Conservation (phyloP, 2,113 vertebrate genomes). For the Phrynosoma platyrhinos region DNA sequence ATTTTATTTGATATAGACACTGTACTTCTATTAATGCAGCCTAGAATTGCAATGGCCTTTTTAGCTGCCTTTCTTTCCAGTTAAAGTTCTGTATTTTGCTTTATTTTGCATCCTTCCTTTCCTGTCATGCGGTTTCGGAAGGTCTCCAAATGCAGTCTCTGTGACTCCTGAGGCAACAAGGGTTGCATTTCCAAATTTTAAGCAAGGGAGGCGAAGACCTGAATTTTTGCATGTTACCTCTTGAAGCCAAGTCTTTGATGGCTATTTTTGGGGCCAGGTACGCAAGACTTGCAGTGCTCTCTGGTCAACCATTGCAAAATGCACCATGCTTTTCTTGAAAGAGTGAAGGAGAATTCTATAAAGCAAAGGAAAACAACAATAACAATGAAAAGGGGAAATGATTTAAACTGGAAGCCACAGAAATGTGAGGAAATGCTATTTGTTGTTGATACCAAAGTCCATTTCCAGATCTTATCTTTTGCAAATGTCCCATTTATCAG, state of each 20-base stretch:
- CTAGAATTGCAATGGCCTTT: too few species aligned
- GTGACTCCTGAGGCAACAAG: neutral
- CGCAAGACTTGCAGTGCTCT: neutral
- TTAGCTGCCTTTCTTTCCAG: neutral
- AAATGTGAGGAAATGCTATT: neutral
- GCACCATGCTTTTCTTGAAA: neutral
- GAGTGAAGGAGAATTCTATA: neutral
- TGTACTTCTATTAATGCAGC: too few species aligned
- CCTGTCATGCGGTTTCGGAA: neutral
- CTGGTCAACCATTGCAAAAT: neutral
- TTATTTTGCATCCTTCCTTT: neutral
- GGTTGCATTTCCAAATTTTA: neutral
- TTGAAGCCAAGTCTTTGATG: neutral
- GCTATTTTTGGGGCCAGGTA: neutral
- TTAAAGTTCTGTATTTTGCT: neutral
- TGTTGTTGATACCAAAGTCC: neutral
- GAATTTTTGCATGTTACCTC: neutral
- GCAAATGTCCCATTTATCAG: conserved; percentile 24
- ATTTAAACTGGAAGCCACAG: conserved; percentile 23
- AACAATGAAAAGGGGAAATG: neutral
- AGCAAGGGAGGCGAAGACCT: too few species aligned
- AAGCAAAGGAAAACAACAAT: neutral
- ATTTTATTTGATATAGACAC: too few species aligned
- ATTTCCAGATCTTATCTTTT: neutral
- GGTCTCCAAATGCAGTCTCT: neutral